A percentile compares a stretch with the other conserved stretches of the same genome.
These are phyloP conservation scores for Agelaius phoeniceus DNA, from an alignment of 2,113 vertebrate species.

Conservation along the genomic window DNA sequence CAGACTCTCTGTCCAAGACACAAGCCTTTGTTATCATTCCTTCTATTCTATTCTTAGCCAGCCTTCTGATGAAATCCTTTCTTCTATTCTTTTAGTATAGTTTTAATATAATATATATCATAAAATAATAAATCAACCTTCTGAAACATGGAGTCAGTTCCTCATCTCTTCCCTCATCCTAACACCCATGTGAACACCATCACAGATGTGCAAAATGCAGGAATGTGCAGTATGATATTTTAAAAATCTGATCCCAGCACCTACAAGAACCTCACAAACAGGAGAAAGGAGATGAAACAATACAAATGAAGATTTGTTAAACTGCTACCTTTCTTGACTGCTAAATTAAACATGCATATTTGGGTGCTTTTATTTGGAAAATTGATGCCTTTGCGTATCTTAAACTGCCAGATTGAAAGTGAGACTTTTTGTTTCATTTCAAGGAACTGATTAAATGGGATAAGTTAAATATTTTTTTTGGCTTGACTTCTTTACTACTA, in stretches of 20 bases:
- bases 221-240: not conserved
- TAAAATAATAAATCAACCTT: too few relatives aligned
- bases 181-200: too few relatives aligned
- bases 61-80: too few relatives aligned
- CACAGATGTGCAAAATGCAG: not conserved
- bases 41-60: too few relatives aligned
- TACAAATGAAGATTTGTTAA: not conserved
- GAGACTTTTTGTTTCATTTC: not conserved
- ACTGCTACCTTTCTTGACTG: not conserved
- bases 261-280: not conserved
- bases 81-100: too few relatives aligned
- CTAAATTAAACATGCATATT: not conserved
- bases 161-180: too few relatives aligned
- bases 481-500: not conserved
- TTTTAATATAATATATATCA: too few relatives aligned
- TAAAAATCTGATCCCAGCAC: not conserved
- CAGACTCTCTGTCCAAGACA: too few relatives aligned
- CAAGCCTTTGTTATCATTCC: too few relatives aligned
- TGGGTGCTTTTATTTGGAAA: not conserved
- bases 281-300: not conserved
- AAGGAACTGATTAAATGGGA: not conserved
- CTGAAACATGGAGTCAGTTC: too few relatives aligned
- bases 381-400: accelerated
- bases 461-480: not conserved
- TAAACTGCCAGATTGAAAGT: not conserved